Percentiles rank a stretch among this genome's conserved stretches.
Conservation (phyloP, 2,888 invertebrate genomes). For the Hesperia comma region DNA sequence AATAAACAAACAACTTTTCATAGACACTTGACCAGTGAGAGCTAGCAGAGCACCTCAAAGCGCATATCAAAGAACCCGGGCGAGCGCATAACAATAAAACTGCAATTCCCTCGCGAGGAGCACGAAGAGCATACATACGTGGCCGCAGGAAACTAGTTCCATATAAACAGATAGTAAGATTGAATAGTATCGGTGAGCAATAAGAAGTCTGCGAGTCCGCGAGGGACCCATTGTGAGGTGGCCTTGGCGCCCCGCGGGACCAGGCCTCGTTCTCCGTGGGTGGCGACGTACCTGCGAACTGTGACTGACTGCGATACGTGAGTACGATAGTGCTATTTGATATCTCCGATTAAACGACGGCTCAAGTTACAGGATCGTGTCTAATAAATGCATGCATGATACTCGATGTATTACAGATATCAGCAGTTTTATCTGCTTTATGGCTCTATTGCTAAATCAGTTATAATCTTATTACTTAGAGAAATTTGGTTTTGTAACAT, state of each 20-base stretch:
- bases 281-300: constrained; percentile 49
- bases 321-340: constrained; percentile 24
- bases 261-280: constrained; percentile 62
- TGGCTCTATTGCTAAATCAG: constrained; percentile 5
- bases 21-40: constrained; percentile 20
- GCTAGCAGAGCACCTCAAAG: constrained; percentile 13
- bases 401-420: constrained; percentile 13
- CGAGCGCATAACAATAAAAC: constrained; percentile 45
- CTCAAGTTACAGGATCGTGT: constrained; percentile 25
- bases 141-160: constrained; percentile 75
- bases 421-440: constrained; percentile 9
- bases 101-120: constrained; percentile 56
- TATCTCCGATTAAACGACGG: constrained; percentile 22
- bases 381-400: constrained; percentile 18
- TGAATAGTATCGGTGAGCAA: constrained; percentile 77
- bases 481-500: neutral
- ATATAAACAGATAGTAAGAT: constrained; percentile 77
- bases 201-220: constrained; percentile 67
- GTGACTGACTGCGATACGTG: constrained; percentile 33
- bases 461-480: neutral
- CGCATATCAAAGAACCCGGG: constrained; percentile 37
- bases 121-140: constrained; percentile 47
- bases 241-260: constrained; percentile 69
- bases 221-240: constrained; percentile 70
- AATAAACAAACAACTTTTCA: constrained; percentile 7